Base-by-base conservation (phyloP, 2,797 vertebrate species). In the Bradypus variegatus region DNA sequence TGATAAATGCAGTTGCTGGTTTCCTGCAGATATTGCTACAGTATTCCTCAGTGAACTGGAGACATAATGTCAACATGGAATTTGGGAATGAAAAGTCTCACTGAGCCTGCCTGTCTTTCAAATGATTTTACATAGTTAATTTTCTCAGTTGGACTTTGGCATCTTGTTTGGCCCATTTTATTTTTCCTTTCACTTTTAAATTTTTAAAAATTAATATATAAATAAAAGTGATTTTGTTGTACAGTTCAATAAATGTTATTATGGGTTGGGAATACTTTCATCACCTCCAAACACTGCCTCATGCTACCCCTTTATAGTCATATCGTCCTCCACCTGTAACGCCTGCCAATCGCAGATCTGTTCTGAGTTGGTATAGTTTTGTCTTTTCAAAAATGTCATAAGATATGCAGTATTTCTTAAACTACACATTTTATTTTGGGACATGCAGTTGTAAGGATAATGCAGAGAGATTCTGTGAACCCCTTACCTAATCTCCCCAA, bases 111-210 rank as follows among this genome's bases (percentile, higher is more conserved):
- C 55, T 93, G 53, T 89, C 31, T 93, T 93, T 86, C 41, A 91
- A 48, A 70, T 94, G 45, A 76, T 76, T 94, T 91, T 89, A 19
- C 58, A 48, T 13, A 91, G 90, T 50, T 76, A 78, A 69, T 93
- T 93, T 95, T 86, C 58, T 93, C 50, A 81, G 67, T 92, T 73
- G 36, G 69, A 81, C 69, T 93, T 95, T 91, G 6, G 88, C 21
- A 91, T 91, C 33, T 89, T n/a, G 69, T 89, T 72, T 55, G 36
- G 36, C 77, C 41, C 53, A 53, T 64, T 79, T 91, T 92, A 31
- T 67, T 87, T 90, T 94, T 86, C 16, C 69, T 91, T 87, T 91
- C 18, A 75, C 41, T 83, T 45, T 80, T 76, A n/a, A 36, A 55
- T 60, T 93, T 93, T 94, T 10, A 92, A 89, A 65, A 89, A 65